Percentiles rank a stretch among this genome's conserved stretches.
Conservation (phyloP, 1,140 invertebrate genomes). For the Aphis craccivora region DNA sequence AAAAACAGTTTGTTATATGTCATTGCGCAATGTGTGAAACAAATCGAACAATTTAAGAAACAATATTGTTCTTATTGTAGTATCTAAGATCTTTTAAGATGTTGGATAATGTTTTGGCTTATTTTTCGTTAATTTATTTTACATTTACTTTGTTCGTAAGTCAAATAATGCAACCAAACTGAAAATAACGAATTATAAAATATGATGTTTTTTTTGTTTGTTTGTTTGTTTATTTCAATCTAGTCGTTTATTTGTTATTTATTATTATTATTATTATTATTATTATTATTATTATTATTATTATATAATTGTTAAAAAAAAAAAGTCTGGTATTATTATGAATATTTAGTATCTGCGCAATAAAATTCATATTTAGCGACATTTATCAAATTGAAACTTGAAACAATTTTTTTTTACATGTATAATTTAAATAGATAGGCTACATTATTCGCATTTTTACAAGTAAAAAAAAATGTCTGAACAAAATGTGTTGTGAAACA, state of each 20-base stretch:
- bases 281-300: constrained; percentile 4
- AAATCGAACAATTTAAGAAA: not conserved
- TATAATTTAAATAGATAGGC: constrained; percentile 48
- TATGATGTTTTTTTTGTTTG: constrained; percentile 33
- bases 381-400: constrained; percentile 45
- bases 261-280: constrained; percentile 16
- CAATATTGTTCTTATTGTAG: constrained; percentile 15
- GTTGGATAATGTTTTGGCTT: constrained; percentile 49
- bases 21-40: constrained; percentile 24
- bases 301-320: constrained; percentile 39
- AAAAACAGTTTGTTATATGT: not conserved
- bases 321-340: constrained; percentile 51
- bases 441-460: constrained; percentile 50
- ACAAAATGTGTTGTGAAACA: constrained; percentile 57
- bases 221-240: constrained; percentile 18
- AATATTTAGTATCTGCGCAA: constrained; percentile 34
- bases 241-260: constrained; percentile 51
- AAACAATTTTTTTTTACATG: constrained; percentile 27
- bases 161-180: constrained; percentile 49
- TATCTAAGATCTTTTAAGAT: not conserved
- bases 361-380: constrained; percentile 40
- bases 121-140: constrained; percentile 46
- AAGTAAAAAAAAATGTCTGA: constrained; percentile 44
- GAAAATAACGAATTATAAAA: constrained; percentile 54
- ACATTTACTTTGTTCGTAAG: constrained; percentile 33